Base-by-base conservation (phyloP, 2,888 invertebrate species). In the Lasioglossum figueresi region DNA sequence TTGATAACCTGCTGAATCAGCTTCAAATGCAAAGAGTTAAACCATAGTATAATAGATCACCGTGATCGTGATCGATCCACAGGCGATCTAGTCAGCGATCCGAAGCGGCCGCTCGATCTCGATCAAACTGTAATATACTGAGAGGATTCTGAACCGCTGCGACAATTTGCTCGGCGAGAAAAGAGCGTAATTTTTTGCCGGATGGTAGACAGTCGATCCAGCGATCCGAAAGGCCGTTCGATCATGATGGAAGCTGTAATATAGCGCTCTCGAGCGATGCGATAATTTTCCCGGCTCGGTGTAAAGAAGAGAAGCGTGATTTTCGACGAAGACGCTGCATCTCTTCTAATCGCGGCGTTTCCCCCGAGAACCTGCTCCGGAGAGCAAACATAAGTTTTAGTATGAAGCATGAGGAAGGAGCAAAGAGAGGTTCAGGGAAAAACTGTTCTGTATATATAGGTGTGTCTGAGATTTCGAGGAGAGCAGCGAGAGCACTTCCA, bases 381-480 rank as follows among this genome's bases (percentile, higher is more conserved):
- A 23, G 56, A 63, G 43, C 52, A 59, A 48, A 56, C 23, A 23
- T 31, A 31, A 66, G 34, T 19, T 52, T n/a, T 52, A 10, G n/a
- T 1, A n/a, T n/a, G 34, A 66, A 16, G 23, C 34, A 19, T 23
- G 16, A 31, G 63, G 52, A 63, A 63, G 63, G 63, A 63, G 31
- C 14, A 31, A 63, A 52, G 16, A 12, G n/a, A 63, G 31, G 63
- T 63, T 63, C 63, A 23, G 68, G 68, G 23, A 66, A 40, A 66
- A 34, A 82, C 72, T 43, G 76, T 79, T 83, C 63, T 66, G 79
- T 76, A 56, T 71, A 83, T 56, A 76, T 82, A 81, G 76, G 86
- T 77, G 79, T 90, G 88, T 56, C 83, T 84, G 90, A 77, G 23
- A 74, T 19, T 66, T 77, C 31, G 66, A 68, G 56, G 37, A 71